phyloP scores from a whole-genome alignment of 2,113 vertebrate species.

The Eolophus roseicapilla region DNA sequence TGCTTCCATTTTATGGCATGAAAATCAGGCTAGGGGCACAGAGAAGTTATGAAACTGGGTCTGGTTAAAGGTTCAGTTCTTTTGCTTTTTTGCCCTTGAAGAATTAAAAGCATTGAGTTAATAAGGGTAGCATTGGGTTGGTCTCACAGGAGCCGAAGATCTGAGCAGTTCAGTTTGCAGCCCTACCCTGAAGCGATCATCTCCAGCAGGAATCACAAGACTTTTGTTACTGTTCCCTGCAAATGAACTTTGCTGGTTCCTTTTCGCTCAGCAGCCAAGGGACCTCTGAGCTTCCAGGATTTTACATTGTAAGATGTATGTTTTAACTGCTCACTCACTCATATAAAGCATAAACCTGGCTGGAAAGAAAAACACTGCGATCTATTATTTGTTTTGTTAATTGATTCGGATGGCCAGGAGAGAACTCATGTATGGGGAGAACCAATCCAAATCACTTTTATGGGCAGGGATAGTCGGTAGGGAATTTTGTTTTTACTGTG shows the following conservation, averaged over 20 bases:
- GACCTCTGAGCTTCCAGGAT: background rate
- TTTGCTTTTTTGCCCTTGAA: background rate
- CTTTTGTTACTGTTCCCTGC: background rate
- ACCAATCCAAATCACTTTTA: conserved; percentile 62
- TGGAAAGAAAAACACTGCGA: conserved; percentile 27
- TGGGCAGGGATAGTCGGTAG: conserved; percentile 8
- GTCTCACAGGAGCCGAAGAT: background rate
- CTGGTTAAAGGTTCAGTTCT: background rate
- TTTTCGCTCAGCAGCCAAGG: background rate
- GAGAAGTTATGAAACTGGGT: background rate
- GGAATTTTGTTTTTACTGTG: conserved; percentile 48
- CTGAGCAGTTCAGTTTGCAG: background rate
- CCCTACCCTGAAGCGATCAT: background rate
- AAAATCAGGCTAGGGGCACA: background rate
- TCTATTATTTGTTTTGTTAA: conserved; percentile 56
- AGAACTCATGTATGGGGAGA: background rate
- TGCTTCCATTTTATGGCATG: background rate
- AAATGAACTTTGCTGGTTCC: background rate
- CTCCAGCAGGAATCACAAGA: background rate
- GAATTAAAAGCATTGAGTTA: background rate
- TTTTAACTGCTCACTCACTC: background rate
- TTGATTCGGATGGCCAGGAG: conserved; percentile 34
- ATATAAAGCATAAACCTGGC: background rate
- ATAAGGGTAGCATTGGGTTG: background rate
- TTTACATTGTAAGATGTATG: background rate